Evolutionary conservation across 2,888 invertebrate genomes (phyloP), one percentile per base, ranked within the genome.

Genomic region (Tetheella fluctuosa): DNA sequence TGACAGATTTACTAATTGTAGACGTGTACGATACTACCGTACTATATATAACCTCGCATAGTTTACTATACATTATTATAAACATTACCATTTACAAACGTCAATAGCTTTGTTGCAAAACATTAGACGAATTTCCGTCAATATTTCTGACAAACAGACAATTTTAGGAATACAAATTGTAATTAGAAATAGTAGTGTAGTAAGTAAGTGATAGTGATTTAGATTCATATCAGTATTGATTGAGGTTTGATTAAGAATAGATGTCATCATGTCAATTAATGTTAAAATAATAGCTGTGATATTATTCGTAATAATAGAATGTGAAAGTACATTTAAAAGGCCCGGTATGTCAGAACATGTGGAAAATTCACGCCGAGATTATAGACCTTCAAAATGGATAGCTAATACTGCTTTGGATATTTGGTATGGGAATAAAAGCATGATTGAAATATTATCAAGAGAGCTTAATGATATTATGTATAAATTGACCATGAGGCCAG

Each of bases 371-470:
- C 68, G 57, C 30, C 79, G 79, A 52, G 85, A 85, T 42, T 84
- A 85, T 39, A 78, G 81, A 54, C 84, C 85, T 3, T 69, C 84
- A 0, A 86, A 88, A 60, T 89, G 88, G 89, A 25, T 88, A 1
- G 54, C 89, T 0, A 88, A 86, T 23, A 86, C 84, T 60, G 85
- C 85, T 1, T 74, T 90, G 79, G 90, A 90, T 54, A 64, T 90
- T 0, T 90, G 88, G 88, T 86, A 83, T 20, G 90, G 89, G 0
- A 90, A 90, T 54, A 86, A 84, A 62, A 82, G 75, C 55, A 65
- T 88, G 64, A 76, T 88, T 1, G 84, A 89, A 54, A 65, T 89
- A 1, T 42, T 90, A n/a, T 79, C 84, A 0, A 72, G 81, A 34
- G 89, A 89, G 62, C 80, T 90, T 5, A 69, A 67, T 1, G 83